Percentiles rank a stretch among this genome's conserved stretches.
Conservation (phyloP, 1,140 invertebrate species). For the Tribolium madens region DNA sequence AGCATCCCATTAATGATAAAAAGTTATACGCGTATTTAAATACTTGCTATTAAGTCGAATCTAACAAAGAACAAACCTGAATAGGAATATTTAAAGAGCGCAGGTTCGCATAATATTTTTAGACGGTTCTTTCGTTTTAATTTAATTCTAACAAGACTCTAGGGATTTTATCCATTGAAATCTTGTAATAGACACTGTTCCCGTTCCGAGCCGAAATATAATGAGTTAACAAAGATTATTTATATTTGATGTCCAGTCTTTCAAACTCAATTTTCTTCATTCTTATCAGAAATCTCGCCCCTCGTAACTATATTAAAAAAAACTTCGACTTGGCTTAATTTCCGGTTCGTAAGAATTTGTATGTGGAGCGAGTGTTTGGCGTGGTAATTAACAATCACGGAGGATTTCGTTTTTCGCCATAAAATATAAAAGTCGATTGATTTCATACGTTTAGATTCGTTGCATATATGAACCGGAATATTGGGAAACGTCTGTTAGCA, state of each 20-base stretch:
- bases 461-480: constrained; percentile 47
- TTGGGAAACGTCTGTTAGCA: constrained; percentile 55
- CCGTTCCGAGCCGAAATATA: neutral
- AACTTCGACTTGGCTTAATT: constrained; percentile 1
- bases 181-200: constrained; percentile 22
- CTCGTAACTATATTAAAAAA: neutral
- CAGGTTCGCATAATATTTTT: constrained; percentile 20
- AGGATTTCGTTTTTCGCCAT: neutral
- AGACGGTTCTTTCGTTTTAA: constrained; percentile 12
- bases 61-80: constrained; percentile 30
- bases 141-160: constrained; percentile 38
- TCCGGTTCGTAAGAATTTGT: constrained; percentile 18
- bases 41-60: constrained; percentile 6
- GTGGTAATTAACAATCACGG: constrained; percentile 18
- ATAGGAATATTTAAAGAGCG: constrained; percentile 22
- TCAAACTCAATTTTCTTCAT: neutral
- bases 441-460: constrained; percentile 32
- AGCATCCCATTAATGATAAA: constrained; percentile 20
- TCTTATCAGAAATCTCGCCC: constrained; percentile 2
- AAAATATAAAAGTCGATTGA: constrained; percentile 17
- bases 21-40: constrained; percentile 15
- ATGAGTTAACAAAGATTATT: constrained; percentile 19
- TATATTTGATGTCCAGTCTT: constrained; percentile 13
- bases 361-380: constrained; percentile 10
- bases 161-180: constrained; percentile 4